Evolutionary conservation across 2,888 invertebrate species (phyloP), one percentile per base, ranked within the genome.

Genomic region (Rosalia funebris): DNA sequence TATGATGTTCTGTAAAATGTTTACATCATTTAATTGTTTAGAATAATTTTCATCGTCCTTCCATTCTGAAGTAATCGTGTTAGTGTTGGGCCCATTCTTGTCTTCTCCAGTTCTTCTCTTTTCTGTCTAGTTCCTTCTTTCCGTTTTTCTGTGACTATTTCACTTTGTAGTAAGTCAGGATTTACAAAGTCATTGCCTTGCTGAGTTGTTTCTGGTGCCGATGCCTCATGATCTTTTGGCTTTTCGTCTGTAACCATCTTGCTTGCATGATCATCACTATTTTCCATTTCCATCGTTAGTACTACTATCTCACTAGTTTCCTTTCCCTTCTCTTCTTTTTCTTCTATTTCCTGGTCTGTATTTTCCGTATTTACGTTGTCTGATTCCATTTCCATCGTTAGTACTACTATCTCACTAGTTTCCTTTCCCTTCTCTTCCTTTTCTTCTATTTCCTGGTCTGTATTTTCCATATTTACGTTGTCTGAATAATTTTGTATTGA

Each of bases 131-230:
- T 17, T 17, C 42, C 42, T 42, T 42, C 15, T 42, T 42, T 42
- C 19, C 42, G n/a, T 7, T 42, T 42, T 42, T 42, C 42, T 42
- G 42, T 42, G 42, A 19, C 42, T 42, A 42, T 42, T 19, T 42
- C 42, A 42, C 42, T 42, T 17, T 42, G 42, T 42, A 42, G 42
- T 42, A 42, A 19, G 42, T 42, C 42, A 42, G 42, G 16, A 42
- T 19, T 42, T 42, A 42, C 42, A 42, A 17, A 42, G 19, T 42
- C 42, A 42, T 42, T 42, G 19, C 42, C 17, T 42, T 16, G 42
- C 19, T 42, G 42, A 42, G 4, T 42, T 42, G 42, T 42, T 42
- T 16, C 42, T 42, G 19, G 19, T 42, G 42, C n/a, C 19, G 17
- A 16, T 19, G 42, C 17, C 19, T 42, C 42, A 42, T 42, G 42